Conservation (phyloP, 2,888 invertebrate genomes). For the Polyploca ridens region DNA sequence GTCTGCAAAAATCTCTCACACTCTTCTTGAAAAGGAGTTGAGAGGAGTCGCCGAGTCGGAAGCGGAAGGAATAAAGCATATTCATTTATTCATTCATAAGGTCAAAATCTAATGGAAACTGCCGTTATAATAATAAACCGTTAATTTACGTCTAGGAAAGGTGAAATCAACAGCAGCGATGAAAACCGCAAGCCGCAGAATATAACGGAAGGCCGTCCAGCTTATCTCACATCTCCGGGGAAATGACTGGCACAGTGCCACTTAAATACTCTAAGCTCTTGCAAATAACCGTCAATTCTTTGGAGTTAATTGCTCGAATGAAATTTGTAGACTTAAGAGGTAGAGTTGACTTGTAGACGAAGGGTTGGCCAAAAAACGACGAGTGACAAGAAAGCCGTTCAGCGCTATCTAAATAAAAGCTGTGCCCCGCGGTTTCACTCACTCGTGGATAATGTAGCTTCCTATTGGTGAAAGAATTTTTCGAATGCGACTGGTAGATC, state of each 20-base stretch:
- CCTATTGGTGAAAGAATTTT: no score
- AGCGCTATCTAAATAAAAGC: not conserved
- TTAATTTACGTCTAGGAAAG: not conserved
- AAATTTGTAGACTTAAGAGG: not conserved
- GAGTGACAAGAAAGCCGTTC: not conserved
- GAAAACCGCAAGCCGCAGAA: not conserved
- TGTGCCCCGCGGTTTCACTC: no score
- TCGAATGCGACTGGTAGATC: no score
- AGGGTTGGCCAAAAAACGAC: not conserved
- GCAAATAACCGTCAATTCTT: slow-evolving; percentile 8
- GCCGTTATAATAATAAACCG: not conserved
- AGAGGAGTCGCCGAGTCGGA: no score
- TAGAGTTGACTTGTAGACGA: no score
- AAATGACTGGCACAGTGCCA: slow-evolving; percentile 3
- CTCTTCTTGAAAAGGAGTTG: no score
- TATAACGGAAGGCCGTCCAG: not conserved
- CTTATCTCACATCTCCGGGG: slow-evolving; percentile 4
- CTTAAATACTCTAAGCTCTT: not conserved
- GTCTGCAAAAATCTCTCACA: no score
- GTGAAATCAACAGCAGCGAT: not conserved
- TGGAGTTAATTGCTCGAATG: not conserved
- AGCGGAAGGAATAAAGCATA: no score
- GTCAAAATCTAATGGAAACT: not conserved
- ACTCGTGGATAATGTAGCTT: no score
- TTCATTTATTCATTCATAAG: no score